Evolutionary conservation across 30 jellyfish, hydroid and myxozoan genomes (phyloP).

Genomic region (Pelagia noctiluca): DNA sequence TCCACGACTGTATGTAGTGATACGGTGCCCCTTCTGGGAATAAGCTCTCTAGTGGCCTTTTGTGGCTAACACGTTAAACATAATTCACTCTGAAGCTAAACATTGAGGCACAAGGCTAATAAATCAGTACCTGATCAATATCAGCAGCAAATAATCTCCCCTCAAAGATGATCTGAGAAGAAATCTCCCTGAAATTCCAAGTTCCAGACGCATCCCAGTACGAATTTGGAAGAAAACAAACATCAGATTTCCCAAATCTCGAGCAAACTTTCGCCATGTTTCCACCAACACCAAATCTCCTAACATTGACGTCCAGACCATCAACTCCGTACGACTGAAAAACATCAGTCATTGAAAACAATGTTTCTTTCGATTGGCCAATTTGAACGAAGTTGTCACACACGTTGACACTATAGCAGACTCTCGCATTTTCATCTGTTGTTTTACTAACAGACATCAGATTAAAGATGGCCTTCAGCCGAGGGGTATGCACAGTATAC

Average conservation of each 20-base stretch:
- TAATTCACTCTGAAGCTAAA: too few species aligned
- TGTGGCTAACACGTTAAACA: too few species aligned
- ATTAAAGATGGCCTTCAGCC: neutral
- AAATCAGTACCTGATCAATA: conserved; percentile 1
- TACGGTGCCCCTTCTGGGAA: too few species aligned
- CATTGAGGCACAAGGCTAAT: too few species aligned
- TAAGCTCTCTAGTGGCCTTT: too few species aligned
- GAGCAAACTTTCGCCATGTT: neutral
- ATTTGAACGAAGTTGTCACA: conserved; percentile 4
- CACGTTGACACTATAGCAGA: conserved; percentile 1
- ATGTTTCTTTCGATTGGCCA: neutral
- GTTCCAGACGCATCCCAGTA: neutral
- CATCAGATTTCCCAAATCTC: neutral
- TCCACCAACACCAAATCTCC: neutral
- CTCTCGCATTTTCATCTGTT: neutral
- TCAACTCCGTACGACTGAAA: neutral
- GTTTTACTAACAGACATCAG: neutral
- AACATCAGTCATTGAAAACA: conserved; percentile 1
- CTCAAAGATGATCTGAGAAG: conserved; percentile 13
- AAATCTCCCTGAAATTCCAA: neutral
- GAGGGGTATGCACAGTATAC: neutral
- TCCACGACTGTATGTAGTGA: too few species aligned
- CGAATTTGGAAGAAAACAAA: neutral
- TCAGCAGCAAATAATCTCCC: conserved; percentile 14
- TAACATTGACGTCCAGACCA: neutral